Evolutionary conservation across 2,888 invertebrate genomes (phyloP).

Genomic region (Hemaris fuciformis): DNA sequence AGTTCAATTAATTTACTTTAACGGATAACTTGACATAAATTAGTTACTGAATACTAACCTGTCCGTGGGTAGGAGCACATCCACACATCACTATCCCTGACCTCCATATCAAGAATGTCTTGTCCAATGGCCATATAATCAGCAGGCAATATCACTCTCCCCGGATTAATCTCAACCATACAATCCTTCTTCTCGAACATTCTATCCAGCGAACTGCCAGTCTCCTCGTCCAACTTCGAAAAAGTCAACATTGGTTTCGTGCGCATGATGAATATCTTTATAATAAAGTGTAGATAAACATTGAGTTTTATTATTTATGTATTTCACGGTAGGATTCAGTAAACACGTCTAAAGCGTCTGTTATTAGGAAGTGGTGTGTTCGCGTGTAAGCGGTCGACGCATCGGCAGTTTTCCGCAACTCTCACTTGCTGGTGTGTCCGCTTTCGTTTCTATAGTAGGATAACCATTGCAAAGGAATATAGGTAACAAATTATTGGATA

Average conservation of each 20-base stretch:
- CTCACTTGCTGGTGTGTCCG: slow-evolving; percentile 45
- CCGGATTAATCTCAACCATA: slow-evolving; percentile 87
- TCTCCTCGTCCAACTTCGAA: slow-evolving; percentile 82
- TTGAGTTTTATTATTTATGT: slow-evolving; percentile 5
- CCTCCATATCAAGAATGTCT: slow-evolving; percentile 86
- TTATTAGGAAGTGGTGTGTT: slow-evolving; percentile 51
- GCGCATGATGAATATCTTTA: slow-evolving; percentile 49
- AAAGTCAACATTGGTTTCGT: slow-evolving; percentile 71
- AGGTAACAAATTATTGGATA: no score
- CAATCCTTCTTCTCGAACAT: slow-evolving; percentile 86
- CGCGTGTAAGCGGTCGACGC: slow-evolving; percentile 42
- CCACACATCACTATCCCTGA: slow-evolving; percentile 90
- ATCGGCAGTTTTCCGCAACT: slow-evolving; percentile 48
- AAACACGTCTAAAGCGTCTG: slow-evolving; percentile 30
- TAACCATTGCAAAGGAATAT: slow-evolving; percentile 17
- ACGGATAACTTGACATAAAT: no score
- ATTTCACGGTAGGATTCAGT: background rate
- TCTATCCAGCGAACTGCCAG: slow-evolving; percentile 82
- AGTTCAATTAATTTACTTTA: no score
- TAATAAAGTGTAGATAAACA: background rate
- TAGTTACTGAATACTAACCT: slow-evolving; percentile 82
- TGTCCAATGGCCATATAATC: slow-evolving; percentile 85
- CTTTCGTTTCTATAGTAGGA: slow-evolving; percentile 51
- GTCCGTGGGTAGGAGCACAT: slow-evolving; percentile 94
- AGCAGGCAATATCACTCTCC: slow-evolving; percentile 85